Evolutionary conservation across 1,140 invertebrate species (phyloP).

Genomic region (Bombyx mandarina): DNA sequence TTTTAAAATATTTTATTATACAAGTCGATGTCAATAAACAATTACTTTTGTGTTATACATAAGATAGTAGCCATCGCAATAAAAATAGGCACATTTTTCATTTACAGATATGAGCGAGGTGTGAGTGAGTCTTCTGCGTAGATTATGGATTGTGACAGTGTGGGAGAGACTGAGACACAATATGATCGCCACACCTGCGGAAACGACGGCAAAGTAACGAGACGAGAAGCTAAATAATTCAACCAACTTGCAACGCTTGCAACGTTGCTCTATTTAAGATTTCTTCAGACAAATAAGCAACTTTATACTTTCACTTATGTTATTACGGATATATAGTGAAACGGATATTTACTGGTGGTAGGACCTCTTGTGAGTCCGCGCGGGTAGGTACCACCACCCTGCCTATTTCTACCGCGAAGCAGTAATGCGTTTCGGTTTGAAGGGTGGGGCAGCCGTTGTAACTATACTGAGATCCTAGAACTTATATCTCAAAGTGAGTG

Average conservation of each 20-base stretch:
- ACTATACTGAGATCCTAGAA: too few species aligned
- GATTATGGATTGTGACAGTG: slow-evolving; percentile 6
- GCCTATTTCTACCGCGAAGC: too few species aligned
- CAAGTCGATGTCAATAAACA: too few species aligned
- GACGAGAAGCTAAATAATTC: slow-evolving; percentile 63
- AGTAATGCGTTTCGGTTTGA: too few species aligned
- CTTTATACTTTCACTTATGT: slow-evolving; percentile 15
- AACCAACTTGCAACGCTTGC: slow-evolving; percentile 34
- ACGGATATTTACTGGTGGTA: too few species aligned
- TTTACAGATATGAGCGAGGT: not conserved
- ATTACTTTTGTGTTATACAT: too few species aligned
- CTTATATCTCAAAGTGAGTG: too few species aligned
- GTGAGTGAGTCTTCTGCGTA: slow-evolving; percentile 5
- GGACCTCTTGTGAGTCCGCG: too few species aligned
- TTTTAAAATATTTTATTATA: too few species aligned
- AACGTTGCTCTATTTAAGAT: slow-evolving; percentile 29
- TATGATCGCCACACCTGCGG: slow-evolving; percentile 67
- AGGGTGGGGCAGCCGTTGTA: too few species aligned
- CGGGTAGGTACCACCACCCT: too few species aligned
- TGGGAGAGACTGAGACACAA: slow-evolving; percentile 47
- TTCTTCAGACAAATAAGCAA: slow-evolving; percentile 50
- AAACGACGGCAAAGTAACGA: slow-evolving; percentile 57
- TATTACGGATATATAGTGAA: too few species aligned
- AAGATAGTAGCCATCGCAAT: not conserved
- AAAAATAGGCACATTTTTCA: not conserved